Conservation (phyloP, 2,797 vertebrate species). For the Scolopax rusticola region DNA sequence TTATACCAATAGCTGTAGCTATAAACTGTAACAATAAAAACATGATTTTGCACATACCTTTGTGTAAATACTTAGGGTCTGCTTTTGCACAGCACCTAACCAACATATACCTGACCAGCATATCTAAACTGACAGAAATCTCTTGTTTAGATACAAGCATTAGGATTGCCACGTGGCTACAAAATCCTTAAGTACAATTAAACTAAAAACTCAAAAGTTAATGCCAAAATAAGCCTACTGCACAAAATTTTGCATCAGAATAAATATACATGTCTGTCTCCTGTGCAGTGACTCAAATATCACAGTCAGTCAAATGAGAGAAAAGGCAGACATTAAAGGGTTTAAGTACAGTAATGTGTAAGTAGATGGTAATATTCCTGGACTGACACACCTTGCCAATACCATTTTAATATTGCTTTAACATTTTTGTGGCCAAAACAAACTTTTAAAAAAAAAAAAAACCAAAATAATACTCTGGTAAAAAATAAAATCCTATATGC, state of each 20-base stretch:
- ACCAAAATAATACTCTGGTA: not conserved
- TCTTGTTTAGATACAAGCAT: not conserved
- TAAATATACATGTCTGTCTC: not conserved
- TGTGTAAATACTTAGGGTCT: not conserved
- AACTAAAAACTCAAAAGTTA: not conserved
- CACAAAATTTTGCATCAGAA: not conserved
- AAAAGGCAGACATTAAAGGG: not conserved
- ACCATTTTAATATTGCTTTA: not conserved
- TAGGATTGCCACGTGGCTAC: not conserved
- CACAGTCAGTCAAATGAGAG: not conserved
- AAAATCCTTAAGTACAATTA: not conserved
- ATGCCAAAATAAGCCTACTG: not conserved
- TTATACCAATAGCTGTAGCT: too few species aligned
- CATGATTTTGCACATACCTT: not conserved
- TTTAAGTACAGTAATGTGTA: not conserved
- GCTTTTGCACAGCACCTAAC: not conserved
- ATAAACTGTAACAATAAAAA: not conserved
- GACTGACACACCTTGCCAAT: not conserved
- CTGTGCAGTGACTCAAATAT: not conserved
- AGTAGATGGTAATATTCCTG: not conserved
- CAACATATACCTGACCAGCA: not conserved
- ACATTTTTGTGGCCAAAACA: not conserved
- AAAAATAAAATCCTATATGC: not conserved
- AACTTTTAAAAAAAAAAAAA: not conserved
- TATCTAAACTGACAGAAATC: not conserved